A percentile compares a stretch with the other conserved stretches of the same genome.
Conservation (phyloP, 2,113 vertebrate species). For the Hydropotes inermis region DNA sequence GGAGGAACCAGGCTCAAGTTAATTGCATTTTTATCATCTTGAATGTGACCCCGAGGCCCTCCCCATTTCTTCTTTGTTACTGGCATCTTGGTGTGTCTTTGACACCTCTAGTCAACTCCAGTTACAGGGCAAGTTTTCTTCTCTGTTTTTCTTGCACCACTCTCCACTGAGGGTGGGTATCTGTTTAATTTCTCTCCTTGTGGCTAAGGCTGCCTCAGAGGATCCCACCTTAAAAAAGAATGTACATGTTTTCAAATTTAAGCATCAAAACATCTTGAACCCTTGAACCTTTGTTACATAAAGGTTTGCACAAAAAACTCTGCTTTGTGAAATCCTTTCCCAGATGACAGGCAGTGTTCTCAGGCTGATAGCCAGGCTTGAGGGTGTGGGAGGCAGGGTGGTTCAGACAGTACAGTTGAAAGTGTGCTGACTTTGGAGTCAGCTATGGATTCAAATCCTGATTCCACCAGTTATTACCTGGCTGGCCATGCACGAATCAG, state of each 20-base stretch:
- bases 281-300: not conserved
- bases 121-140: not conserved
- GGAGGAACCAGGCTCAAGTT: not conserved
- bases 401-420: not conserved
- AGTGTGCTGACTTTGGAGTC: not conserved
- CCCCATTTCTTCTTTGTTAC: not conserved
- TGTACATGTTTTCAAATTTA: not conserved
- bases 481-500: not conserved
- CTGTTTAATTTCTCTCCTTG: not conserved
- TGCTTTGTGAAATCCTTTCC: not conserved
- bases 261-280: not conserved
- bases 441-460: not conserved
- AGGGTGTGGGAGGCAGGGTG: not conserved
- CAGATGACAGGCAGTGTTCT: not conserved
- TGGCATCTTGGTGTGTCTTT: not conserved
- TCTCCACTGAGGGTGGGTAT: not conserved
- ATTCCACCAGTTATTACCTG: not conserved
- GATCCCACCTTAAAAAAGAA: not conserved
- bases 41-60: not conserved
- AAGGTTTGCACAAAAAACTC: not conserved
- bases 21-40: constrained; percentile 54
- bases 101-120: not conserved
- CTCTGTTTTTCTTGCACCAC: not conserved
- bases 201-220: not conserved
- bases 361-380: not conserved